phyloP scores from a whole-genome alignment of 2,113 vertebrate species.

The Nerophis ophidion region DNA sequence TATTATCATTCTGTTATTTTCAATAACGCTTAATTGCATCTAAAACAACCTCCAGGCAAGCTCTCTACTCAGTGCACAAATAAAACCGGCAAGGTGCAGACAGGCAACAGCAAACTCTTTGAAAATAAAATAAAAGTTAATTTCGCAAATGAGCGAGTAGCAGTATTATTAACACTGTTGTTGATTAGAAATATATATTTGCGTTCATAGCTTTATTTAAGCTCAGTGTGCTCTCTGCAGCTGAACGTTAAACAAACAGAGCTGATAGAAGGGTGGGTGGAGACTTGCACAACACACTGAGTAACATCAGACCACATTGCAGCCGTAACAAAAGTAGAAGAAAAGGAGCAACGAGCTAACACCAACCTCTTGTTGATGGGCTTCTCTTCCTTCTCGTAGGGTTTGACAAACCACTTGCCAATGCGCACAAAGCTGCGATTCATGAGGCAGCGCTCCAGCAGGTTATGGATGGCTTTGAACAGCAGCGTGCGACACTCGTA shows the following conservation, averaged over 20 bases:
- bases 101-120: not conserved
- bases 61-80: not conserved
- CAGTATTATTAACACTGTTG: not conserved
- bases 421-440: conserved; percentile 89
- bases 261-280: not conserved
- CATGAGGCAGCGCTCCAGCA: conserved; percentile 90
- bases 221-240: not conserved
- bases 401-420: conserved; percentile 94
- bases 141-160: not conserved
- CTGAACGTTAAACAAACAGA: not conserved
- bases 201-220: not conserved
- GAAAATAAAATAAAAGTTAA: not conserved
- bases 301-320: conserved; percentile 14
- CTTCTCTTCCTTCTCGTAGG: conserved; percentile 93
- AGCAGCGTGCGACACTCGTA: conserved; percentile 96
- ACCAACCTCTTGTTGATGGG: conserved; percentile 73
- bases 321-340: not conserved
- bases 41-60: conserved; percentile 5
- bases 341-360: not conserved
- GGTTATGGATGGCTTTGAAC: conserved; percentile 95
- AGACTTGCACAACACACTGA: conserved; percentile 3
- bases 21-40: conserved; percentile 3
- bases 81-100: not conserved
- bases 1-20: not conserved
- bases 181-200: not conserved